A percentile compares a stretch with the other conserved stretches of the same genome.
Evolutionary conservation across 2,888 invertebrate species (phyloP).

Genomic region (Blera fallax): DNA sequence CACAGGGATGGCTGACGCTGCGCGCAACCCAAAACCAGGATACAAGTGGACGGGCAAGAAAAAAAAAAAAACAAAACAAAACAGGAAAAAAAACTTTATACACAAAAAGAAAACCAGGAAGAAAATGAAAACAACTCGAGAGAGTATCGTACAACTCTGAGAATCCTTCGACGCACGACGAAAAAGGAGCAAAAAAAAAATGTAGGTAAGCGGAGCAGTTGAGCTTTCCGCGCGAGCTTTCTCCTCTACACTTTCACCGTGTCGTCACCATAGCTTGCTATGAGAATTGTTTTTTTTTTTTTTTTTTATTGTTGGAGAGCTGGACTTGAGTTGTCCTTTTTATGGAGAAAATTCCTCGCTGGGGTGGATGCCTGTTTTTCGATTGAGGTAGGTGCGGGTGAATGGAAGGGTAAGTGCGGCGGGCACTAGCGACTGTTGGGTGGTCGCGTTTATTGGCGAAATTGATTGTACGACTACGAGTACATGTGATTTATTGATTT

Average conservation of each 20-base stretch:
- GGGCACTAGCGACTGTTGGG: not conserved
- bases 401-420: constrained; percentile 4
- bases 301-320: constrained; percentile 10
- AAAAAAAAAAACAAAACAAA: constrained; percentile 53
- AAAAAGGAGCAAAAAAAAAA: not conserved
- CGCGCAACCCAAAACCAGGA: constrained; percentile 14
- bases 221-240: constrained; percentile 58
- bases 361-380: constrained; percentile 18
- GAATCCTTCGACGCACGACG: constrained; percentile 11
- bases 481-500: constrained; percentile 66
- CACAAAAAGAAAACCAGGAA: not conserved
- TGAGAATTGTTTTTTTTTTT: constrained; percentile 14
- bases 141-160: not conserved
- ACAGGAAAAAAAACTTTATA: constrained; percentile 5
- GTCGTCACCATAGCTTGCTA: constrained; percentile 23
- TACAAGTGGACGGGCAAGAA: not conserved
- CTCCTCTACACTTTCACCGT: constrained; percentile 36
- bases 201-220: constrained; percentile 54
- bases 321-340: constrained; percentile 24
- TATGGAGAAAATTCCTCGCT: not conserved
- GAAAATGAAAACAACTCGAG: constrained; percentile 41
- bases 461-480: no score
- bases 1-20: constrained; percentile 32
- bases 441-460: constrained; percentile 30
- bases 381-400: constrained; percentile 46